Evolutionary conservation across 2,113 vertebrate species (phyloP).

Genomic region (Steatornis caripensis): DNA sequence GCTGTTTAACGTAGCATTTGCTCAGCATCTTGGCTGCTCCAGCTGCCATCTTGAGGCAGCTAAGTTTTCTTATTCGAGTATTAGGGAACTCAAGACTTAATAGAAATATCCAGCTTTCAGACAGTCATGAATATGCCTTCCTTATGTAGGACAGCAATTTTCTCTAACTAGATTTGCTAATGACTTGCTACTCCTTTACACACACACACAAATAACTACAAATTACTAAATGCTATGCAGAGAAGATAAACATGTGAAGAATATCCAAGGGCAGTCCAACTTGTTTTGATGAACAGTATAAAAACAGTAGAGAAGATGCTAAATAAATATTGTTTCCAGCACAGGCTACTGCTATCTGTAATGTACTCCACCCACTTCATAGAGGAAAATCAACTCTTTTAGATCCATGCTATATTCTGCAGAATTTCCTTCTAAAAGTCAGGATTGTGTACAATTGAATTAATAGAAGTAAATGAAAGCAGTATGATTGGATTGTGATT

Average conservation of each 20-base stretch:
- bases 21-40: background rate
- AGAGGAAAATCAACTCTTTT: background rate
- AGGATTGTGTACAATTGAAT: background rate
- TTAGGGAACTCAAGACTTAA: background rate
- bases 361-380: background rate
- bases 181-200: background rate
- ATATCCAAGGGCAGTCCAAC: background rate
- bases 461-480: slow-evolving; percentile 4
- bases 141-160: background rate
- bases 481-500: background rate
- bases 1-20: background rate
- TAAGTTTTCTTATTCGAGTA: background rate
- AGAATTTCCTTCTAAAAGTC: background rate
- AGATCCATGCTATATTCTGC: background rate
- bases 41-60: background rate
- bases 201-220: background rate
- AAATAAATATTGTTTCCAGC: background rate
- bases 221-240: background rate
- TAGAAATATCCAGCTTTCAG: background rate
- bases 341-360: background rate
- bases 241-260: background rate
- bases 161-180: background rate
- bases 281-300: background rate
- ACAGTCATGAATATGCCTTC: background rate
- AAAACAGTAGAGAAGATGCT: background rate